These are phyloP conservation scores for Hippoglossus stenolepis DNA, from an alignment of 2,113 vertebrate genomes.

Conservation along the genomic window DNA sequence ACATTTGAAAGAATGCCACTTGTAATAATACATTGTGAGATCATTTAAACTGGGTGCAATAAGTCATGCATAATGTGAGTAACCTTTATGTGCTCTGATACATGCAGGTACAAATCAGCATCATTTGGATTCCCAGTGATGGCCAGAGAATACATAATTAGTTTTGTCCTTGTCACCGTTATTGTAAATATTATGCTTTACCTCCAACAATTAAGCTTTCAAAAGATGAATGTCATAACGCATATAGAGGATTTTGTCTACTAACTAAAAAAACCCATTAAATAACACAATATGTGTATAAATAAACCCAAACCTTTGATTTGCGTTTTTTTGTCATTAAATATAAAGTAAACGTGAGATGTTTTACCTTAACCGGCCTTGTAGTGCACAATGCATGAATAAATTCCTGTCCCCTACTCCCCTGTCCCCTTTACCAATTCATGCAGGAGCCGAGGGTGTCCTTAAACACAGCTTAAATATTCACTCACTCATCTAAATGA, in stretches of 20 bases:
- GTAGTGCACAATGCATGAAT: conserved; percentile 4
- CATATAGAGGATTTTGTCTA: too few relatives aligned
- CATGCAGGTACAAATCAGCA: too few relatives aligned
- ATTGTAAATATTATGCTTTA: too few relatives aligned
- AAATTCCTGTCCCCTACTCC: background rate
- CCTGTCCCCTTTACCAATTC: conserved; percentile 41
- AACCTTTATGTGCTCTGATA: too few relatives aligned
- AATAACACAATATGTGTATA: background rate
- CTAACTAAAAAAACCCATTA: too few relatives aligned
- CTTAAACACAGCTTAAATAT: conserved; percentile 63
- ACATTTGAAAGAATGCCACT: too few relatives aligned
- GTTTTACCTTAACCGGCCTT: conserved; percentile 9
- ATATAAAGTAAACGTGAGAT: conserved; percentile 3
- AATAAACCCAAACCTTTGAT: background rate
- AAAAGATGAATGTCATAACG: too few relatives aligned
- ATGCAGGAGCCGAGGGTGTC: conserved; percentile 47
- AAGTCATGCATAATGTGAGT: background rate
- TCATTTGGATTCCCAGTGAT: too few relatives aligned
- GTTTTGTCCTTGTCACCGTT: too few relatives aligned
- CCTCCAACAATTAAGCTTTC: too few relatives aligned
- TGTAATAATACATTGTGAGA: background rate
- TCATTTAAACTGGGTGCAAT: background rate
- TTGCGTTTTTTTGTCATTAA: background rate
- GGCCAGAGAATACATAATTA: too few relatives aligned
- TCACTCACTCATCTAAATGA: conserved; percentile 66